Percentiles rank a stretch among this genome's conserved stretches.
Evolutionary conservation across 2,888 invertebrate species (phyloP).

Genomic region (Pegoplata infirma): DNA sequence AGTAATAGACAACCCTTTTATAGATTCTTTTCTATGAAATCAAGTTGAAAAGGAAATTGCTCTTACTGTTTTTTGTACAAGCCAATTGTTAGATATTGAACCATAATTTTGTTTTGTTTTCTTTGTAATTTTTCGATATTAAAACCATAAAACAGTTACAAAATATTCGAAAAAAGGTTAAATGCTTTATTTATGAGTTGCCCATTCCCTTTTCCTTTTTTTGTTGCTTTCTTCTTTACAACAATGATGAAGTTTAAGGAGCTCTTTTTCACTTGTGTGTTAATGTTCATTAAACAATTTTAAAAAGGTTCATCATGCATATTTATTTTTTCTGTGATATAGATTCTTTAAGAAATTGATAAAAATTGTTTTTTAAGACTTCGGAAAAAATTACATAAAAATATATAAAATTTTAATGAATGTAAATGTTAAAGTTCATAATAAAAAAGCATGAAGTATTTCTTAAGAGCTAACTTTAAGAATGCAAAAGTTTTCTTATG

Average conservation of each 20-base stretch:
- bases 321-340: too few relatives aligned
- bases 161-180: slow-evolving; percentile 31
- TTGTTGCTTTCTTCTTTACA: not conserved
- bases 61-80: not conserved
- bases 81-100: slow-evolving; percentile 18
- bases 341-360: too few relatives aligned
- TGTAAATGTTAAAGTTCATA: too few relatives aligned
- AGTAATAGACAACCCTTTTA: not conserved
- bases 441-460: too few relatives aligned
- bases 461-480: too few relatives aligned
- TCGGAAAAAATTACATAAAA: too few relatives aligned
- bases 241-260: not conserved
- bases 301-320: too few relatives aligned
- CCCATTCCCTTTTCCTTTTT: slow-evolving; percentile 29
- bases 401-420: too few relatives aligned
- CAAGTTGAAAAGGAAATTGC: slow-evolving; percentile 22
- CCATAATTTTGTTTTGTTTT: not conserved
- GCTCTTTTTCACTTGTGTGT: too few relatives aligned
- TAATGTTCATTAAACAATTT: too few relatives aligned
- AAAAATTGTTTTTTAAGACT: too few relatives aligned
- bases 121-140: not conserved
- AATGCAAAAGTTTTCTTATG: too few relatives aligned
- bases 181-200: slow-evolving; percentile 44
- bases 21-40: not conserved
- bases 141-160: slow-evolving; percentile 29